A percentile compares a stretch with the other conserved stretches of the same genome.
These are phyloP conservation scores for Trimorus sp. DNA, from an alignment of 2,888 invertebrate species.

Conservation along the genomic window DNA sequence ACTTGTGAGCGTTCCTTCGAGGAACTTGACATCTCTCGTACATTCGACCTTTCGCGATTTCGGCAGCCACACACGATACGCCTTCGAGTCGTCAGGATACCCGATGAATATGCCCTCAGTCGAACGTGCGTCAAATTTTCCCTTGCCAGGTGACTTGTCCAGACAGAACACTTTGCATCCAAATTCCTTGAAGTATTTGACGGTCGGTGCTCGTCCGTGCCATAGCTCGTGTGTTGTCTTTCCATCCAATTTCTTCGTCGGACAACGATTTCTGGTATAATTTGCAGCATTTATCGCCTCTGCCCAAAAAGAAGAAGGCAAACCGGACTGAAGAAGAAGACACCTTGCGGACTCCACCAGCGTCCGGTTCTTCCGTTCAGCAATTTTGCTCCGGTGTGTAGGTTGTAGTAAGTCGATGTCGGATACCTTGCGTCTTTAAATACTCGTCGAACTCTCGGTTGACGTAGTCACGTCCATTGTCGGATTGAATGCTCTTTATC, in stretches of 20 bases:
- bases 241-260: not conserved
- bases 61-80: too few relatives aligned
- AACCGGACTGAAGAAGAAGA: conserved; percentile 2
- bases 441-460: not conserved
- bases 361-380: conserved; percentile 1
- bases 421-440: conserved; percentile 68
- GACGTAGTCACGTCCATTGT: conserved; percentile 6
- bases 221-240: not conserved
- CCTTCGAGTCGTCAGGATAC: too few relatives aligned
- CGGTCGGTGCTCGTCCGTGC: not conserved
- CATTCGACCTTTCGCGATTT: too few relatives aligned
- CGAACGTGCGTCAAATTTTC: conserved; percentile 1
- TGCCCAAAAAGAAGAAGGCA: not conserved
- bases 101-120: conserved; percentile 2
- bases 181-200: not conserved
- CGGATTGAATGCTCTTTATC: not conserved
- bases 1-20: too few relatives aligned
- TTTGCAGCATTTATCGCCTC: not conserved
- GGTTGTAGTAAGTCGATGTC: conserved; percentile 66
- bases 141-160: not conserved
- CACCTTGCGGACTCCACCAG: not conserved
- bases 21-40: too few relatives aligned
- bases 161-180: not conserved
- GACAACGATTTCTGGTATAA: not conserved
- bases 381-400: conserved; percentile 72